Evolutionary conservation across 35 echinoderm and acorn worm genomes (phyloP).

Genomic region (Holothuria glaberrima): DNA sequence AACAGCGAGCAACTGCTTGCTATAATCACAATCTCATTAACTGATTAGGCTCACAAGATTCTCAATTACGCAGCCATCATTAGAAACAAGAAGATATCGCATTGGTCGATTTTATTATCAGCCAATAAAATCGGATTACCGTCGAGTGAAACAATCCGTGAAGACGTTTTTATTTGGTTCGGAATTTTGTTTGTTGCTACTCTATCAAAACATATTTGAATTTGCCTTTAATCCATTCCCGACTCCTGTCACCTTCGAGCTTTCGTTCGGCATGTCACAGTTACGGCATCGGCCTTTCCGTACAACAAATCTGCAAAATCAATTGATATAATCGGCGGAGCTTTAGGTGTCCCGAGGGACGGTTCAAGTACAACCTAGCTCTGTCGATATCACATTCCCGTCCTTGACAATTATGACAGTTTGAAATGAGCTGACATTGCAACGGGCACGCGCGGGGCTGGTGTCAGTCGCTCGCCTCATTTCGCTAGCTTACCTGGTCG

Average conservation of each 20-base stretch:
- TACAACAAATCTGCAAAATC: constrained; percentile 35
- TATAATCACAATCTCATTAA: constrained; percentile 21
- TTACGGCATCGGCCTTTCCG: no score
- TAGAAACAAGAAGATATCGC: no score
- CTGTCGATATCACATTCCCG: constrained; percentile 49
- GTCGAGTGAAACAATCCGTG: neutral
- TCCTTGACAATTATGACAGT: constrained; percentile 58
- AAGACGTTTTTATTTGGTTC: constrained; percentile 35
- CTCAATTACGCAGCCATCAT: no score
- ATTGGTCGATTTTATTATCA: constrained; percentile 16
- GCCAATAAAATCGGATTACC: constrained; percentile 28
- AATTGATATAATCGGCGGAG: constrained; percentile 38
- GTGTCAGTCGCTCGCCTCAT: constrained; percentile 16
- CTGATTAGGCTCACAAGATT: constrained; percentile 1
- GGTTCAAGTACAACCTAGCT: constrained; percentile 41
- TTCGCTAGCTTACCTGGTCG: constrained; percentile 4
- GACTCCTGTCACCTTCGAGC: neutral
- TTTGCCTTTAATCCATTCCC: constrained; percentile 38
- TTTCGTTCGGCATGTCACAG: no score
- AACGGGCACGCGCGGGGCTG: constrained; percentile 43
- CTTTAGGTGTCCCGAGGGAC: constrained; percentile 55
- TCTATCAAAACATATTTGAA: constrained; percentile 52
- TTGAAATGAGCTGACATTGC: constrained; percentile 32
- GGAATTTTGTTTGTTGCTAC: constrained; percentile 45
- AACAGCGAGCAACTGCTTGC: constrained; percentile 2